Evolutionary conservation across 2,797 vertebrate species (phyloP).

Genomic region (Vireo griseus): DNA sequence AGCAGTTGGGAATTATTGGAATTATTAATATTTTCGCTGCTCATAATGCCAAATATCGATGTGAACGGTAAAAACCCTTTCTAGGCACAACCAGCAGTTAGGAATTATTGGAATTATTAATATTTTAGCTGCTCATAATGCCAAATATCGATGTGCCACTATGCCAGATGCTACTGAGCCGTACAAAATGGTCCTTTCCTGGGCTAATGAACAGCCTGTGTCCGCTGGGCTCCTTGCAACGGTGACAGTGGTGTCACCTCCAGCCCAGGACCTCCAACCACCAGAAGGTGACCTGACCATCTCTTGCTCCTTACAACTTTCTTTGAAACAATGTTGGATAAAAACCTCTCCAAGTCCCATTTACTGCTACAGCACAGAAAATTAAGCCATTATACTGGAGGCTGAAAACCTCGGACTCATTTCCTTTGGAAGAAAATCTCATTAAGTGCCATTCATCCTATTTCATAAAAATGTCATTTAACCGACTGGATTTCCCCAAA

Average conservation of each 20-base stretch:
- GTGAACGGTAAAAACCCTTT: not conserved
- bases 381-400: not conserved
- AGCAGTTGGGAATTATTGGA: not conserved
- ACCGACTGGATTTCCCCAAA: not conserved
- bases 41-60: fast-evolving
- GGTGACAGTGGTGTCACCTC: not conserved
- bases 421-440: not conserved
- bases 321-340: not conserved
- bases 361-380: not conserved
- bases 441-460: not conserved
- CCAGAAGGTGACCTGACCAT: not conserved
- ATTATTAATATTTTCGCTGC: not conserved
- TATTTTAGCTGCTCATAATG: not conserved
- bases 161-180: not conserved
- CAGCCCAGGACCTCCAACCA: not conserved
- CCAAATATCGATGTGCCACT: fast-evolving
- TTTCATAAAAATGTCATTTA: not conserved
- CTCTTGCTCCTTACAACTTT: not conserved
- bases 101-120: not conserved
- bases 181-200: fast-evolving
- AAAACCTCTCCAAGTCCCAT: not conserved
- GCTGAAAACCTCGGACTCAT: not conserved
- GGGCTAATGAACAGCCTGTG: not conserved
- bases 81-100: not conserved
- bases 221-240: not conserved